Percentiles rank a stretch among this genome's conserved stretches.
phyloP scores from a whole-genome alignment of 1,140 invertebrate species.

The Lepidurus arcticus region DNA sequence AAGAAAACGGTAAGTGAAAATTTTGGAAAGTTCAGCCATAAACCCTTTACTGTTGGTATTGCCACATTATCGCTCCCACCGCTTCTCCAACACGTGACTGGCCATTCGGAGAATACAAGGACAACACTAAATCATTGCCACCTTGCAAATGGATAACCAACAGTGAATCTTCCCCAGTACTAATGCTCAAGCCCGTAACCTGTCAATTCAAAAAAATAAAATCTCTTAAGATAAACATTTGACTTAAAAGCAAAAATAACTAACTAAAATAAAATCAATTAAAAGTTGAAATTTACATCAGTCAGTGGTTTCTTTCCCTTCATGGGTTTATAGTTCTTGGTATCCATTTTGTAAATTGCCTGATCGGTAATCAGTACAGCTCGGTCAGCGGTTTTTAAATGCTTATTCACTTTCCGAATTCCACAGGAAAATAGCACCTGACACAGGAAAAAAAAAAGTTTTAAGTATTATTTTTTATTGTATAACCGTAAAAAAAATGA shows the following conservation, averaged over 20 bases:
- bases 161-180: slow-evolving; percentile 78
- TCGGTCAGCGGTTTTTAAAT: slow-evolving; percentile 82
- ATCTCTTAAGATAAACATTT: neutral
- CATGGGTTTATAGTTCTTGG: slow-evolving; percentile 74
- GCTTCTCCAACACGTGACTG: slow-evolving; percentile 69
- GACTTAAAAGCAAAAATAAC: slow-evolving; percentile 28
- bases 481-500: neutral
- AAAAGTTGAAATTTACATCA: slow-evolving; percentile 54
- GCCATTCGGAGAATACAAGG: slow-evolving; percentile 54
- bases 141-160: slow-evolving; percentile 79
- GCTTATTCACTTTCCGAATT: slow-evolving; percentile 58
- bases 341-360: slow-evolving; percentile 83
- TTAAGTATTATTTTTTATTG: slow-evolving; percentile 39
- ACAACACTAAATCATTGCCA: slow-evolving; percentile 85
- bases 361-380: slow-evolving; percentile 82
- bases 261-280: neutral
- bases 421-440: slow-evolving; percentile 54
- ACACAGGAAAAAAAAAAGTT: slow-evolving; percentile 37
- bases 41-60: slow-evolving; percentile 60
- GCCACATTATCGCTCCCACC: slow-evolving; percentile 69
- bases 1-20: neutral
- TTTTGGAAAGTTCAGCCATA: slow-evolving; percentile 29
- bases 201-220: slow-evolving; percentile 40
- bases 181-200: slow-evolving; percentile 73
- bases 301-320: slow-evolving; percentile 72